Conservation (phyloP, 1,140 invertebrate species). For the Microvelia longipes region DNA sequence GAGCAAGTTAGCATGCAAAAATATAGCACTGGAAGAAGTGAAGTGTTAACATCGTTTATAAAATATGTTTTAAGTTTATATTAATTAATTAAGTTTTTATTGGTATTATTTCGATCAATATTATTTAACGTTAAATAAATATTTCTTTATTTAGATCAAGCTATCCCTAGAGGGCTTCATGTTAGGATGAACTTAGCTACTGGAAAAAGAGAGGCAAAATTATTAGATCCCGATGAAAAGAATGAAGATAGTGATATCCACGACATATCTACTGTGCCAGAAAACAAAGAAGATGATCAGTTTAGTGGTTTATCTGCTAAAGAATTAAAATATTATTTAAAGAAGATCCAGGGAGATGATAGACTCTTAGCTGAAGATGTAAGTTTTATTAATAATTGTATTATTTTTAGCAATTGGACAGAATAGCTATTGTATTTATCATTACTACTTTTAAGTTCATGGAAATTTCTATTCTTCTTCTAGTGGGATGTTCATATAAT, state of each 20-base stretch:
- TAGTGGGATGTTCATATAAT: no score
- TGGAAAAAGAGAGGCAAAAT: slow-evolving; percentile 54
- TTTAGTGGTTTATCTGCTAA: slow-evolving; percentile 11
- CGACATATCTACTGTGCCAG: background rate
- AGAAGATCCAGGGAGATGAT: slow-evolving; percentile 27
- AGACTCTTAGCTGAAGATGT: slow-evolving; percentile 4
- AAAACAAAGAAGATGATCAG: background rate
- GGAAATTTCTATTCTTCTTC: no score
- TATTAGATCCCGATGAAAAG: slow-evolving; percentile 39
- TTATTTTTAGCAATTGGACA: background rate
- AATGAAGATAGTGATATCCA: slow-evolving; percentile 25
- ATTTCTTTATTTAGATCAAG: slow-evolving; percentile 38
- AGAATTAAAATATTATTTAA: slow-evolving; percentile 24
- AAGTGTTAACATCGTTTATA: no score
- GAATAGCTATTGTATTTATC: no score
- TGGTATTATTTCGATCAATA: background rate
- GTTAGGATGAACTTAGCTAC: slow-evolving; percentile 56
- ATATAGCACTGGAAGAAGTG: no score
- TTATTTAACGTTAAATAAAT: slow-evolving; percentile 4
- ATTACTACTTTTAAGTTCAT: no score
- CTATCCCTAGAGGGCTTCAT: slow-evolving; percentile 54
- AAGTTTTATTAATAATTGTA: background rate
- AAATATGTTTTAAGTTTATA: no score
- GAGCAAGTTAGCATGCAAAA: no score
- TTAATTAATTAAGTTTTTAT: no score